Percentiles rank a stretch among this genome's conserved stretches.
Evolutionary conservation across 2,113 vertebrate genomes (phyloP).

Genomic region (Oreochromis tanganicae): DNA sequence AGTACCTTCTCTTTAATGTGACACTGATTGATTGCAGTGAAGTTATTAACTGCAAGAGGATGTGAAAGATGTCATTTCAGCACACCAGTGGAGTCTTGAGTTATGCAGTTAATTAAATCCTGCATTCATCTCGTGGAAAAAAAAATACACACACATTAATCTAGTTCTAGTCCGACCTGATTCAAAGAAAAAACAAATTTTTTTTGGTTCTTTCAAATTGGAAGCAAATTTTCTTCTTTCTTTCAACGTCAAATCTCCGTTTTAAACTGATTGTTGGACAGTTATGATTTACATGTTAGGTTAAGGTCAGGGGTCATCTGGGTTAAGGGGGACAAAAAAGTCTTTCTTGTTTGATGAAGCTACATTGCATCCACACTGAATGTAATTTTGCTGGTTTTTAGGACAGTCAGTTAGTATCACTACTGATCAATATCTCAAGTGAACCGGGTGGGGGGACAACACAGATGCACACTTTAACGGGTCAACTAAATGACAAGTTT

Average conservation of each 20-base stretch:
- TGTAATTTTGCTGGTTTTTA: neutral
- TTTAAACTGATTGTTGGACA: neutral
- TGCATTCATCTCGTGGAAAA: neutral
- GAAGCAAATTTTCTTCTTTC: neutral
- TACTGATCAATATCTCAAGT: constrained; percentile 3
- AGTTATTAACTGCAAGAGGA: constrained; percentile 35
- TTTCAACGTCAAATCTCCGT: neutral
- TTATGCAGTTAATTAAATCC: constrained; percentile 21
- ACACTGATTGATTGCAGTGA: constrained; percentile 49
- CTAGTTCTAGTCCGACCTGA: neutral
- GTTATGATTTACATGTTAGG: neutral
- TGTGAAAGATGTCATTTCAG: constrained; percentile 25
- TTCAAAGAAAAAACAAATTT: neutral
- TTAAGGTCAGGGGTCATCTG: constrained; percentile 21
- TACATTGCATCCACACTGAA: constrained; percentile 5
- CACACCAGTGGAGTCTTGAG: constrained; percentile 35
- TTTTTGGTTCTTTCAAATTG: neutral
- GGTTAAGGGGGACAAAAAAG: neutral
- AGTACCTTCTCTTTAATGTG: constrained; percentile 20
- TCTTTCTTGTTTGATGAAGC: neutral
- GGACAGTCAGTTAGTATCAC: neutral
- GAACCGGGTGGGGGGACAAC: neutral
- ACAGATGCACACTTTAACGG: constrained; percentile 12
- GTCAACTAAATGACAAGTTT: neutral
- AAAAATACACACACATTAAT: neutral